Percentiles rank a stretch among this genome's conserved stretches.
Evolutionary conservation across 2,797 vertebrate genomes (phyloP).

Genomic region (Sebastes goodei): DNA sequence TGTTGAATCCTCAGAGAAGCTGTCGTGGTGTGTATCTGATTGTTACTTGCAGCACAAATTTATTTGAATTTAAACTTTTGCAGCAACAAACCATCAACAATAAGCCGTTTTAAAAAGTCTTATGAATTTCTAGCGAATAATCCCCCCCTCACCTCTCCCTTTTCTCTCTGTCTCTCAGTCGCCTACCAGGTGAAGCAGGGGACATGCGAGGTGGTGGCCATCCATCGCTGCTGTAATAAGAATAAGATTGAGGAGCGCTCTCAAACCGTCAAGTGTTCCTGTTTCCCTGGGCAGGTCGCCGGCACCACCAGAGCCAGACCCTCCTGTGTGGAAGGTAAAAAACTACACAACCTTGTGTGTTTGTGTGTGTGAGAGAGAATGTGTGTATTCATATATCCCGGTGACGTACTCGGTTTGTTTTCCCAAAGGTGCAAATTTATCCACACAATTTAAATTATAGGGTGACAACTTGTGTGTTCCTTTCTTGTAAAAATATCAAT

Average conservation of each 20-base stretch:
- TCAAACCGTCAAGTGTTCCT: slow-evolving; percentile 97
- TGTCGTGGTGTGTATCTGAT: slow-evolving; percentile 20
- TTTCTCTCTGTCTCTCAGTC: slow-evolving; percentile 69
- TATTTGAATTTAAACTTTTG: slow-evolving; percentile 33
- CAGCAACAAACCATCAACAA: slow-evolving; percentile 23
- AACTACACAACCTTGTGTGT: background rate
- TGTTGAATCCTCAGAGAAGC: slow-evolving; percentile 45
- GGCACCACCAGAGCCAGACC: slow-evolving; percentile 93
- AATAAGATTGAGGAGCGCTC: slow-evolving; percentile 96
- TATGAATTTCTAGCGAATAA: slow-evolving; percentile 22
- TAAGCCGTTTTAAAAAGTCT: slow-evolving; percentile 2
- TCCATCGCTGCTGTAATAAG: slow-evolving; percentile 97
- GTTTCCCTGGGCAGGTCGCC: slow-evolving; percentile 95
- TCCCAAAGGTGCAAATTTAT: background rate
- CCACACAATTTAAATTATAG: background rate
- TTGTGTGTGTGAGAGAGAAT: background rate
- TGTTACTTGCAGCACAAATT: slow-evolving; percentile 22
- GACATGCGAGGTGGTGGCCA: slow-evolving; percentile 94
- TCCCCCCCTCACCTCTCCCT: background rate
- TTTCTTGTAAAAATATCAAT: background rate
- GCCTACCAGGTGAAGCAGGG: slow-evolving; percentile 95
- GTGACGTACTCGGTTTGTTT: background rate
- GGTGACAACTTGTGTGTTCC: no score
- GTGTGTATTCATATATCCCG: background rate
- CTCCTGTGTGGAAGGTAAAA: slow-evolving; percentile 96